Conservation (phyloP, 2,113 vertebrate genomes). For the Anhinga rufa region DNA sequence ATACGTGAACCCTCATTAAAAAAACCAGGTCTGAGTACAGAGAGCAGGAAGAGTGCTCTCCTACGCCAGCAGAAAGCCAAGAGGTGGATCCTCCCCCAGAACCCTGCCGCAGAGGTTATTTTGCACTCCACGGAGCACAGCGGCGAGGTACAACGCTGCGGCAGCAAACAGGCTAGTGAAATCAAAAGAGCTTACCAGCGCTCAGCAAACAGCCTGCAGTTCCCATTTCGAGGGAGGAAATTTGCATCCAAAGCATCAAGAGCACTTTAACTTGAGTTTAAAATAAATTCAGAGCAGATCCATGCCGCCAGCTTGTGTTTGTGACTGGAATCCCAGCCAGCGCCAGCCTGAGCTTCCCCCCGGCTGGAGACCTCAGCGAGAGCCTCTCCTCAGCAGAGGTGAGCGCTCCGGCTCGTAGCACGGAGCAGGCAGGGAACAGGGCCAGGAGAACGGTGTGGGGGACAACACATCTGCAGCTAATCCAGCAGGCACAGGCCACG, state of each 20-base stretch:
- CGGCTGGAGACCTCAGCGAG: background rate
- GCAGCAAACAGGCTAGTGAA: background rate
- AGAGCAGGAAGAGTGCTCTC: accelerated
- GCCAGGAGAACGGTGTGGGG: background rate
- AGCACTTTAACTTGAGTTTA: background rate
- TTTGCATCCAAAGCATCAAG: conserved; percentile 14
- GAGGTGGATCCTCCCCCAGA: background rate
- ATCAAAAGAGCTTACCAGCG: background rate
- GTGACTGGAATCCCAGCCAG: conserved; percentile 32
- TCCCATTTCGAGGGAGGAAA: background rate
- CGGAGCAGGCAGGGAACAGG: background rate
- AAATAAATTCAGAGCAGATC: conserved; percentile 3
- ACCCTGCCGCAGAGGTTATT: background rate
- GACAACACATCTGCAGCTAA: background rate
- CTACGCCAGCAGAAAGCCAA: background rate
- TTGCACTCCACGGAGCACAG: background rate
- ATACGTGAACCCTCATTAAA: background rate
- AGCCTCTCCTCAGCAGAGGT: background rate
- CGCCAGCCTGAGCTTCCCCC: background rate
- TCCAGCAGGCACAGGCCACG: background rate
- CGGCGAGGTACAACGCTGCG: background rate
- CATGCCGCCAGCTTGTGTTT: background rate
- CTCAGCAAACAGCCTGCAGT: background rate
- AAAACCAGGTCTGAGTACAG: background rate
- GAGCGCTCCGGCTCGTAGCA: background rate